Evolutionary conservation across 2,888 invertebrate species (phyloP), one percentile per base, ranked within the genome.

Genomic region (Cinara cedri): DNA sequence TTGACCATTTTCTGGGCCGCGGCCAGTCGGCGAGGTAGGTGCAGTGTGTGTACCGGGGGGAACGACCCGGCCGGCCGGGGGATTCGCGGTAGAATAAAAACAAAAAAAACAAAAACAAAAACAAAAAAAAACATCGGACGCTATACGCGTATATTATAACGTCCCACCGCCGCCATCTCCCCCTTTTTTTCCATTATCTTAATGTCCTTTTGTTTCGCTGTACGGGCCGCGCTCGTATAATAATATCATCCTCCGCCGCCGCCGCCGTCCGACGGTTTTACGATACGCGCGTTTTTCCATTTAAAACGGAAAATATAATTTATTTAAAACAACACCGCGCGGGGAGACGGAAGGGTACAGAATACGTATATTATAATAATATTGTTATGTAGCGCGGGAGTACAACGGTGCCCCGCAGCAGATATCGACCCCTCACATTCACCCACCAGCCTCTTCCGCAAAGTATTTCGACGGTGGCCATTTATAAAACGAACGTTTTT

Each of bases 301-400:
- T 78, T 60, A 78, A 78, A 78, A 68, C 68, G 76, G 76, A 57
- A 78, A 78, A 78, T 68, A 76, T 76, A 76, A 76, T 76, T 68
- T 78, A 78, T 78, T 60, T 68, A 68, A 76, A 76, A 76, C 26
- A 76, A 46, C 66, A 46, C 63, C 11, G n/a, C 60, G 16, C 49
- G 60, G 72, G 14, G n/a, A 42, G 44, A 71, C 72, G 24, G 60
- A 24, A 57, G 70, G 54, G 70, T 54, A 70, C n/a, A 51, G 42
- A n/a, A n/a, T n/a, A 21, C 24, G 49, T 9, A 24, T 24, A 21
- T 21, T 44, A 34, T 14, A 19, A n/a, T n/a, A n/a, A n/a, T n/a
- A n/a, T n/a, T n/a, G n/a, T n/a, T n/a, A n/a, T n/a, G n/a, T n/a
- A n/a, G n/a, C n/a, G n/a, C n/a, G n/a, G n/a, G n/a, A n/a, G n/a